Evolutionary conservation across 2,888 invertebrate species (phyloP), one percentile per base, ranked within the genome.

Genomic region (Anodontia alba): DNA sequence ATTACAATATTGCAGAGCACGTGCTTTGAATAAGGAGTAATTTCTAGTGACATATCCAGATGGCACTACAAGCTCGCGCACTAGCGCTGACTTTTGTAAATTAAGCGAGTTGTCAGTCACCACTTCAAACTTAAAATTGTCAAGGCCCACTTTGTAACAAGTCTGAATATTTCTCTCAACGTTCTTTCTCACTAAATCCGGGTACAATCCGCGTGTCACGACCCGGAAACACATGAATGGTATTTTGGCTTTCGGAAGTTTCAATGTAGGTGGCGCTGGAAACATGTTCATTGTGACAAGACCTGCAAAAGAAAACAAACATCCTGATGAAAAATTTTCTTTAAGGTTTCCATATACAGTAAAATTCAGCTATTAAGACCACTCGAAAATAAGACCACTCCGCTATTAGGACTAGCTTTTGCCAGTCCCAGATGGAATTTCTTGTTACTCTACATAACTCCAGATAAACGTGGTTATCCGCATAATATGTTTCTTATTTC

Each of bases 141-240:
- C 82, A 1, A 88, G 57, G n/a, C 88, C 88, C 10, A 86, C 81
- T 72, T 78, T 79, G 62, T 82, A 73, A 51, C 88, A 88, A 0
- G 76, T 76, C 42, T 88, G 66, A 17, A 87, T 80, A 78, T 88
- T 88, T 51, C 80, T 79, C 42, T 81, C 78, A 0, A 87, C 81
- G 49, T 82, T 87, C 12, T 62, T 42, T 36, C 68, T 80, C 29
- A 88, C 87, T 0, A 88, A 73, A 23, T 84, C 84, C 5, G 87
- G 86, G 70, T 80, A 88, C 29, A 80, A 36, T 0, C 88, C 88
- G 17, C 81, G 70, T 0, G 88, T 88, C 0, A 88, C 88, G 15
- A 88, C 87, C 5, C 88, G 79, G 75, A 88, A 88, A 73, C 86
- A 86, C 57, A 88, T 73, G 62, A 87, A 87, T 29, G 88, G 88